These are phyloP conservation scores for Crotalus tigris DNA, from an alignment of 2,113 vertebrate species.

Conservation along the genomic window DNA sequence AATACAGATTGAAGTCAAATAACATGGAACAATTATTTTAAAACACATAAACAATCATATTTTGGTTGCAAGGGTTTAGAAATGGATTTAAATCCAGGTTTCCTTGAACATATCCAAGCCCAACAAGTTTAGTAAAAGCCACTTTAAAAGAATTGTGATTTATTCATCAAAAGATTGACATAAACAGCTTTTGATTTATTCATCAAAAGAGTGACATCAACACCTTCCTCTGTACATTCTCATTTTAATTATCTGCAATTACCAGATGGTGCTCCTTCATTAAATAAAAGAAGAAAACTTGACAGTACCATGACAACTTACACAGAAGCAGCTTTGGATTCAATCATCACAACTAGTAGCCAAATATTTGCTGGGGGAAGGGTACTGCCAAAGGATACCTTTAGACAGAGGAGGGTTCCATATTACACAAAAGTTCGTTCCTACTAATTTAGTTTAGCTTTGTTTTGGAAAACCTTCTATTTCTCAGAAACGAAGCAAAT, in stretches of 20 bases:
- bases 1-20: too few species aligned
- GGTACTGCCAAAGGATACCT: not conserved
- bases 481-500: not conserved
- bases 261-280: constrained; percentile 42
- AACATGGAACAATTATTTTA: not conserved
- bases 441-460: not conserved
- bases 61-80: not conserved
- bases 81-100: not conserved
- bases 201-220: constrained; percentile 4
- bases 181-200: not conserved
- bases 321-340: constrained; percentile 12
- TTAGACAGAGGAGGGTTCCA: constrained; percentile 16
- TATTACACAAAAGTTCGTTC: constrained; percentile 26
- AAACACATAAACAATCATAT: not conserved
- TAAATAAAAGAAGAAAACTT: constrained; percentile 5
- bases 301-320: constrained; percentile 58
- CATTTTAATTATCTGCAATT: constrained; percentile 8
- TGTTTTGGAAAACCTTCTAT: not conserved
- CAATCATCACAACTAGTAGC: constrained; percentile 50
- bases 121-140: not conserved
- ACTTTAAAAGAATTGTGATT: constrained; percentile 17
- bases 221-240: not conserved
- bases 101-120: not conserved
- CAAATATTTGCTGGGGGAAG: constrained; percentile 19
- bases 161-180: not conserved